Percentiles rank a stretch among this genome's conserved stretches.
Conservation (phyloP, 2,888 invertebrate species). For the Acrobasis consociella region DNA sequence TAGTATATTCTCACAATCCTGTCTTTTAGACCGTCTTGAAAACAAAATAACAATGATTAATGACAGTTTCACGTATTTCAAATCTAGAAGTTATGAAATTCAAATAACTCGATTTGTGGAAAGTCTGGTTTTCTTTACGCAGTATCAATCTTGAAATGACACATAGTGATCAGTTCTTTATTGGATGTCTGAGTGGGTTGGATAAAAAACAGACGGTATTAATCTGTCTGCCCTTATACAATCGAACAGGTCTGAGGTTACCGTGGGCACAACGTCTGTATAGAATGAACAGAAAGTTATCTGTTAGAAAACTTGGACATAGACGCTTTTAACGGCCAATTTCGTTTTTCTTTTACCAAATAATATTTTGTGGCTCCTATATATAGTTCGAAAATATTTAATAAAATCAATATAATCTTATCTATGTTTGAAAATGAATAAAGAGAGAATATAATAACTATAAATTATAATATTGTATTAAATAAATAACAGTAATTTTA, state of each 20-base stretch:
- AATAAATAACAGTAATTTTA: too few relatives aligned
- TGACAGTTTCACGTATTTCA: background rate
- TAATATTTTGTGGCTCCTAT: too few relatives aligned
- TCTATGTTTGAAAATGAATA: too few relatives aligned
- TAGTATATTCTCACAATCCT: too few relatives aligned
- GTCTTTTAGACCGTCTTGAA: background rate
- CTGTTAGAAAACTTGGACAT: background rate
- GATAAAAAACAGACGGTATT: conserved; percentile 12
- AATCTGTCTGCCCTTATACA: conserved; percentile 7
- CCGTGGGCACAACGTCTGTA: background rate
- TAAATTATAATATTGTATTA: too few relatives aligned
- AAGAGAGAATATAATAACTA: too few relatives aligned
- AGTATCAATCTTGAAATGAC: conserved; percentile 4
- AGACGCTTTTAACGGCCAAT: background rate
- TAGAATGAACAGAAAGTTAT: background rate
- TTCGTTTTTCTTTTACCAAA: too few relatives aligned
- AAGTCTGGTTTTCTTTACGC: conserved; percentile 5
- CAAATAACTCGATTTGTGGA: conserved; percentile 3
- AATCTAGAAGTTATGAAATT: conserved; percentile 6
- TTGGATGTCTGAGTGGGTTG: conserved; percentile 11
- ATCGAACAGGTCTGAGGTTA: conserved; percentile 2
- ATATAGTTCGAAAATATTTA: too few relatives aligned
- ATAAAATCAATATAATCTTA: too few relatives aligned
- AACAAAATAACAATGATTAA: background rate
- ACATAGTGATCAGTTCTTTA: conserved; percentile 8